phyloP scores from a whole-genome alignment of 2,797 vertebrate species.

The Tadarida brasiliensis region DNA sequence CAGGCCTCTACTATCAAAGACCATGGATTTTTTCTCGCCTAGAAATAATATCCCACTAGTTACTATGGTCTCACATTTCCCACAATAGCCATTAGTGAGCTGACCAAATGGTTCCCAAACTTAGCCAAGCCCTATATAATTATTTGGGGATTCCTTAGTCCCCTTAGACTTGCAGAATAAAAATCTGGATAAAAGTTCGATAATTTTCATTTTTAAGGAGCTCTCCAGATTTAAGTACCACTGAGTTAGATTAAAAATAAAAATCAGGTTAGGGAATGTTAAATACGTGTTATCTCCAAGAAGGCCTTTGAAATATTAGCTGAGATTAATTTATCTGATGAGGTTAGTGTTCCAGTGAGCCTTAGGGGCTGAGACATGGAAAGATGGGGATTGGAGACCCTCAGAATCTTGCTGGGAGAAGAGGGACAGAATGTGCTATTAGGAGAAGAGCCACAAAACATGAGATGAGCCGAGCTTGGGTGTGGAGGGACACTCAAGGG shows the following conservation, averaged over 20 bases:
- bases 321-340: conserved; percentile 8
- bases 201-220: not conserved
- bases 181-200: not conserved
- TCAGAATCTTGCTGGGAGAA: not conserved
- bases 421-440: not conserved
- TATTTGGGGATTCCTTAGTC: not conserved
- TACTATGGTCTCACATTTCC: not conserved
- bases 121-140: not conserved
- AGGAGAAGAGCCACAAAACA: not conserved
- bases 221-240: not conserved
- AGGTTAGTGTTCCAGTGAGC: not conserved
- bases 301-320: conserved; percentile 40
- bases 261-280: not conserved
- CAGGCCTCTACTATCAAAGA: not conserved
- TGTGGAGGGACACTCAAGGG: not conserved
- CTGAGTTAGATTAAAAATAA: conserved; percentile 26
- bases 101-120: not conserved
- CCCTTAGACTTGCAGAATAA: not conserved
- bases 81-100: not conserved
- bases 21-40: not conserved
- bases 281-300: not conserved
- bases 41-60: not conserved
- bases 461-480: not conserved
- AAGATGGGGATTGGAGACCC: not conserved
- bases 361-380: not conserved